Evolutionary conservation across 2,888 invertebrate species (phyloP), one percentile per base, ranked within the genome.

Genomic region (Pogonocherus hispidulus): DNA sequence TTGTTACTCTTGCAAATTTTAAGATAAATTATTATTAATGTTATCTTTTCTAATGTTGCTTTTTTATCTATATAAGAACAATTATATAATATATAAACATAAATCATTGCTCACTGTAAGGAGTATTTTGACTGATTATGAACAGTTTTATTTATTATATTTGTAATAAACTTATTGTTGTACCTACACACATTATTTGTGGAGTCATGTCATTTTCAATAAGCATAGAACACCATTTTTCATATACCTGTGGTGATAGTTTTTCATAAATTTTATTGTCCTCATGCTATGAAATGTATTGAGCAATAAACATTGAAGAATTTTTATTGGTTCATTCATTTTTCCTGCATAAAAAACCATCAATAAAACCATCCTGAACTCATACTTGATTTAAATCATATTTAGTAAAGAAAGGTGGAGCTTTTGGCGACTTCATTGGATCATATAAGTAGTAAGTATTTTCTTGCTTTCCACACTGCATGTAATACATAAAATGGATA

Each of bases 1-100:
- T 83, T 83, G 81, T 82, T 83, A 79, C 68, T 80, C 79, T 71
- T 81, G 82, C 80, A 83, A 80, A 83, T 79, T 82, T 82, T 83
- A 83, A 81, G 72, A 62, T 51, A 44, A 63, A 70, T 64, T 73
- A 70, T 76, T 52, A 70, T 76, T 52, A 72, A 76, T 75, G 74
- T 76, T 76, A 74, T 71, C 63, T 73, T 72, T 70, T 72, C 35
- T 71, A 67, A 57, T 54, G 55, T 68, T 71, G 66, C 66, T 68
- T 70, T 66, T 66, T 59, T 68, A 66, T 66, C 59, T 68, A 55
- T 55, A 63, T 63, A 63, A 60, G 55, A 57, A 57, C 44, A 60
- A 49, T 66, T 59, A 47, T 19, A 46, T 14, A 44, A 22, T 46
- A 66, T 32, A n/a, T 23, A 65, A 46, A 60, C 54, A 46, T 56